Conservation (phyloP, 2,113 vertebrate species). For the Lophochroa leadbeateri region DNA sequence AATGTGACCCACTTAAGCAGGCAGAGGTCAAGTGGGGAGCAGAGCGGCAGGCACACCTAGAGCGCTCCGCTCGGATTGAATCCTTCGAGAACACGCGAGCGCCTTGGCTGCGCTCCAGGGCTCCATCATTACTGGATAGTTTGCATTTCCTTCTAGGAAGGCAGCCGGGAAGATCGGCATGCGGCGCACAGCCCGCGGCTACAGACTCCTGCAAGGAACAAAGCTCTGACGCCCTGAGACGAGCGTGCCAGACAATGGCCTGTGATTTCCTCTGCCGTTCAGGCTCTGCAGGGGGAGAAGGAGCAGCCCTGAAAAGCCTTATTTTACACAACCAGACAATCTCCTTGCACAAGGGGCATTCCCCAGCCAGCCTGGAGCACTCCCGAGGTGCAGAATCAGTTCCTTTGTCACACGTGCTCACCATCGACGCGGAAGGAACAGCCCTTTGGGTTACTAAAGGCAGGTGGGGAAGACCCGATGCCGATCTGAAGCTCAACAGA, state of each 20-base stretch:
- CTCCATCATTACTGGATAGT: conserved; percentile 56
- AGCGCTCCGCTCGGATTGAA: background rate
- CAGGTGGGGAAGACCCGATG: background rate
- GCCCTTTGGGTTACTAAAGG: background rate
- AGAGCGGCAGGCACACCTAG: background rate
- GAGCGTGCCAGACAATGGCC: rapidly evolving
- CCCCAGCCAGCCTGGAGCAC: background rate
- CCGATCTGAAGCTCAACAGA: background rate
- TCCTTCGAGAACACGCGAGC: background rate
- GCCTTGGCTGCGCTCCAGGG: conserved; percentile 32
- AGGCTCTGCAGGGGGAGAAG: background rate
- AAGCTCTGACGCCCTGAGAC: background rate
- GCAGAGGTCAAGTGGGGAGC: conserved; percentile 6
- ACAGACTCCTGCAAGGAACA: conserved; percentile 34
- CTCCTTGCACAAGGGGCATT: background rate
- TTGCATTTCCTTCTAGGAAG: conserved; percentile 62
- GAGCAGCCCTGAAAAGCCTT: background rate
- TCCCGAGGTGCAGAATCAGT: background rate
- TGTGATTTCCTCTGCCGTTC: background rate
- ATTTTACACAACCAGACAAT: background rate
- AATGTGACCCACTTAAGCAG: background rate
- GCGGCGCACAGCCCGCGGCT: background rate
- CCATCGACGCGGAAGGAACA: background rate
- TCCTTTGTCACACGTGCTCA: background rate
- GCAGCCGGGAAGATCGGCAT: conserved; percentile 10